Base-by-base conservation (phyloP, 2,113 vertebrate species). In the Corythoichthys intestinalis region DNA sequence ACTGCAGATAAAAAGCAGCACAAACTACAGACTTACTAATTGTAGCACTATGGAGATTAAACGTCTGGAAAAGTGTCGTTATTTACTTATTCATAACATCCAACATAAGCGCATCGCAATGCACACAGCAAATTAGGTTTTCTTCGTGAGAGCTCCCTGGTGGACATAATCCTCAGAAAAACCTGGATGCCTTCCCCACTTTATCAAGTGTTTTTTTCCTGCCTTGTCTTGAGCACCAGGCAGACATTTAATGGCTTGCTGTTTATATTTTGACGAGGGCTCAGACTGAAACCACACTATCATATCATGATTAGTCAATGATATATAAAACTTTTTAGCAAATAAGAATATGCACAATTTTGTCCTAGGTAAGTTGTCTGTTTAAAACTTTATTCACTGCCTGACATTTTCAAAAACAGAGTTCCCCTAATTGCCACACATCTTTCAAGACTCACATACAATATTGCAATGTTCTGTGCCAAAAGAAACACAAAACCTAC, bases 21-120 rank as follows among this genome's bases (percentile, higher is more conserved):
- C 78, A 91, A 90, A 91, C 88, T 91, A 90, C 83, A 89, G 88
- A 87, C 76, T 84, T 86, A 85, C 84, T 93, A 93, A 93, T 92
- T 93, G 90, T 85, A 69, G 81, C 71, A 75, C 85, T 87, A 47
- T 85, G 87, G 73, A 88, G 83, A 92, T 91, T 90, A 92, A 91
- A 90, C 61, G 83, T 85, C 84, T 87, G 84, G 86, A 83, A 86
- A 89, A 83, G 83, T 85, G 82, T 87, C 87, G 83, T 86, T 92
- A 86, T 92, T 90, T 91, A 82, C 84, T 87, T 85, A 88, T 91
- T 91, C 76, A 88, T 89, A 86, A 87, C 75, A 88, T 83, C 60
- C 70, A 82, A 73, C 69, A 60, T 78, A 79, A 77, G 75, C 74
- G 80, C 76, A 76, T 47, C 66, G 76, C 80, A 73, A 86, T 61